These are phyloP conservation scores for Scophthalmus maximus DNA, from an alignment of 2,113 vertebrate genomes.

Conservation along the genomic window DNA sequence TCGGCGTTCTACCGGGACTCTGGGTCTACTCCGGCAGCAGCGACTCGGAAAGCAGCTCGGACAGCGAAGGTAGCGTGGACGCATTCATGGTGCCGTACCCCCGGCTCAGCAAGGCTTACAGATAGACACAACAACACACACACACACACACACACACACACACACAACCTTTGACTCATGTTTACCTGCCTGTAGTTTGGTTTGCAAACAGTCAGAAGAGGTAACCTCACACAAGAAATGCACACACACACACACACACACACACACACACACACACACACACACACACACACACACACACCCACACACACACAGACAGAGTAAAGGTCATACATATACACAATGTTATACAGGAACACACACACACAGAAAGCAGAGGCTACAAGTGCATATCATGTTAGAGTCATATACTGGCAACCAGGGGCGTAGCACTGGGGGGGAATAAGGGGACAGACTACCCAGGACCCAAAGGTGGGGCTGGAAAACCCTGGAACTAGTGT, in stretches of 20 bases:
- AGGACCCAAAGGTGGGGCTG: too few relatives aligned
- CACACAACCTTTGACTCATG: slow-evolving; percentile 1
- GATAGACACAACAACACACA: slow-evolving; percentile 71
- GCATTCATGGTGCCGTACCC: slow-evolving; percentile 84
- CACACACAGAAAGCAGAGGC: slow-evolving; percentile 11
- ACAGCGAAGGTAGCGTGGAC: slow-evolving; percentile 95
- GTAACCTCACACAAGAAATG: slow-evolving; percentile 4
- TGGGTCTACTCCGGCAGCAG: slow-evolving; percentile 96
- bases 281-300: slow-evolving; percentile 10
- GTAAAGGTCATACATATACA: slow-evolving; percentile 1
- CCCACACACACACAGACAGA: slow-evolving; percentile 23
- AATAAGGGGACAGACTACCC: too few relatives aligned
- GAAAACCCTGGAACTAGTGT: too few relatives aligned
- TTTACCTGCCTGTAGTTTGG: slow-evolving; percentile 4
- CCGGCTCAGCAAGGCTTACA: slow-evolving; percentile 76
- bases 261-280: neutral
- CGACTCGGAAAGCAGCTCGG: slow-evolving; percentile 96
- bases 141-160: neutral
- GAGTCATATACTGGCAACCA: slow-evolving; percentile 7
- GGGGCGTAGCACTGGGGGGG: too few relatives aligned
- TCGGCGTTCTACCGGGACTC: slow-evolving; percentile 94
- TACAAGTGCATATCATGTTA: slow-evolving; percentile 1
- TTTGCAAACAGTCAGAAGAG: slow-evolving; percentile 16
- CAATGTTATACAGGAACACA: slow-evolving; percentile 1
- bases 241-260: slow-evolving; percentile 18